Evolutionary conservation across 2,797 vertebrate genomes (phyloP).

Genomic region (Miichthys miiuy): DNA sequence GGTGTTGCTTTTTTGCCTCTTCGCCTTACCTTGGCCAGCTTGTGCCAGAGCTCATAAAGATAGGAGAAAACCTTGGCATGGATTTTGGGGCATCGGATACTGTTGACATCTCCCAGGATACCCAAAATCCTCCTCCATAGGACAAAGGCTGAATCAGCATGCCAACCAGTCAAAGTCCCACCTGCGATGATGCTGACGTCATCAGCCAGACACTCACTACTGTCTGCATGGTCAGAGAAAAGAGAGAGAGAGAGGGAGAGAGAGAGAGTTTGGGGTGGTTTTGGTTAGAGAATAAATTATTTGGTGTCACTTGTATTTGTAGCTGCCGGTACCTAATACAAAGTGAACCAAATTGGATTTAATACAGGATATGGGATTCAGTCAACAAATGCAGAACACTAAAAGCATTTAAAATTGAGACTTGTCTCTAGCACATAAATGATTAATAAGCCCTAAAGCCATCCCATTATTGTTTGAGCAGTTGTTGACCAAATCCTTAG

Average conservation of each 20-base stretch:
- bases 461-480: slow-evolving; percentile 26
- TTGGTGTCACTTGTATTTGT: background rate
- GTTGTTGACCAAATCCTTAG: slow-evolving; percentile 57
- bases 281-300: background rate
- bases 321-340: slow-evolving; percentile 1
- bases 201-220: slow-evolving; percentile 94
- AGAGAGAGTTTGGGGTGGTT: slow-evolving; percentile 27
- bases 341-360: slow-evolving; percentile 26
- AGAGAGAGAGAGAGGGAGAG: too few species aligned
- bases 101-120: slow-evolving; percentile 97
- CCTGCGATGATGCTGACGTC: slow-evolving; percentile 98
- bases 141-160: slow-evolving; percentile 96
- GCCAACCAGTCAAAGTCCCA: slow-evolving; percentile 95
- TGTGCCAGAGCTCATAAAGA: slow-evolving; percentile 97
- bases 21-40: slow-evolving; percentile 92
- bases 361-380: slow-evolving; percentile 34
- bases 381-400: slow-evolving; percentile 61
- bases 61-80: slow-evolving; percentile 94
- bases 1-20: background rate
- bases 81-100: slow-evolving; percentile 93
- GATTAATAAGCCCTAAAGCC: background rate
- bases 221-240: slow-evolving; percentile 85
- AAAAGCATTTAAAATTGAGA: background rate
- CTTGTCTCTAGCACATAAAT: background rate
- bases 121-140: slow-evolving; percentile 97